Evolutionary conservation across 1,140 invertebrate species (phyloP), one percentile per base, ranked within the genome.

Genomic region (Tetramorium alpestre): DNA sequence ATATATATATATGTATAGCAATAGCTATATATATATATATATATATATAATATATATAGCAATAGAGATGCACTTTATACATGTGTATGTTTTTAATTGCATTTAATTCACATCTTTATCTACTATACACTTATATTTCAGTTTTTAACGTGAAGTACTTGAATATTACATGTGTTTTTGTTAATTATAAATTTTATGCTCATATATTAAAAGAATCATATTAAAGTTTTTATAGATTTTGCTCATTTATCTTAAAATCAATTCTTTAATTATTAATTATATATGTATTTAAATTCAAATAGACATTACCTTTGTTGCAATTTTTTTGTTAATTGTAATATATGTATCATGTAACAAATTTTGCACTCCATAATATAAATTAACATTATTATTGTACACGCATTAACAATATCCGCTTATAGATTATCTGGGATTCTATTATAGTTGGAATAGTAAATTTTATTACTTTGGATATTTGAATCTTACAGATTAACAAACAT

Each of bases 321-420:
- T 80, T 81, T 70, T 10, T 6, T 28, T 33, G 13, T 44, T 65
- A 65, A 51, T 78, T 81, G 4, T 11, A 58, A 70, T 56, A 58
- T 72, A 72, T 38, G 16, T 41, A 44, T 25, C 3, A n/a, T 81
- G 6, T 0, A 58, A 72, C 51, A 82, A 82, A 82, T 54, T 2
- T 82, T 78, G 13, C n/a, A 51, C 44, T 25, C 4, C 25, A 22
- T 7, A n/a, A 41, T 69, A 28, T 70, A 54, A 70, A 70, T 72
- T 58, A 47, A n/a, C 47, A 47, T 13, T 13, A 47, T 38, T 2
- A 56, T 22, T 47, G 3, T 4, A 82, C 11, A 33, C 4, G 54
- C 16, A 60, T 72, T 82, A 82, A 72, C 7, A 44, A 56, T 73
- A 73, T 73, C 33, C 13, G 41, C 56, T 72, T 81, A 33, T 81